These are phyloP conservation scores for Crypturellus undulatus DNA, from an alignment of 2,113 vertebrate species.

Conservation along the genomic window DNA sequence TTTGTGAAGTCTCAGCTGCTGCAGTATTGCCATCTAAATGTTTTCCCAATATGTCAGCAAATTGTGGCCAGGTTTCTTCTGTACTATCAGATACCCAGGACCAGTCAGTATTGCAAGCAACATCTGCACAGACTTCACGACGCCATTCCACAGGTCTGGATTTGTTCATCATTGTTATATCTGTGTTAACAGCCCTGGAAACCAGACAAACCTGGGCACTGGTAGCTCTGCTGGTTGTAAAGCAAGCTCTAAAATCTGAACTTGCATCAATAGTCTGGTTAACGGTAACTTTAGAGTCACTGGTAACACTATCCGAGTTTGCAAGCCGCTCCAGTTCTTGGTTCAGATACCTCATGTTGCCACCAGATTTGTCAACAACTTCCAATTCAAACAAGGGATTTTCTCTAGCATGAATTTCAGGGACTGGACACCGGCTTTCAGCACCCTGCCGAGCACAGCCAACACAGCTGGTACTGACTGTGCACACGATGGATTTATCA, in stretches of 20 bases:
- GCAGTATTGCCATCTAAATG: neutral
- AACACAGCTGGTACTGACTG: neutral
- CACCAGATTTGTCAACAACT: neutral
- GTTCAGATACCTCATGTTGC: neutral
- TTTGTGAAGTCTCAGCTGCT: neutral
- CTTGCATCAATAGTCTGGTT: conserved; percentile 27
- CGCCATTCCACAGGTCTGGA: neutral
- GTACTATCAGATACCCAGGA: rapidly evolving
- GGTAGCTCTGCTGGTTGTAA: conserved; percentile 58
- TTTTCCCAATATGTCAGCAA: neutral
- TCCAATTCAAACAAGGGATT: neutral
- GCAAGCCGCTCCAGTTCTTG: rapidly evolving
- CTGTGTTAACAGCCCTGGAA: conserved; percentile 65
- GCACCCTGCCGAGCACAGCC: neutral
- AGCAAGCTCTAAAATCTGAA: conserved; percentile 62
- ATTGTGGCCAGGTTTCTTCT: neutral
- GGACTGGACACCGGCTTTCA: neutral
- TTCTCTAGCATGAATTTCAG: neutral
- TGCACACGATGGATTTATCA: neutral
- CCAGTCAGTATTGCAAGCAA: conserved; percentile 61
- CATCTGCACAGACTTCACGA: neutral
- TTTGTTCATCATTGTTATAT: conserved; percentile 62
- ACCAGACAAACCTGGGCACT: neutral
- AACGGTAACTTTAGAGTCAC: neutral
- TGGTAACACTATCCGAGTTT: rapidly evolving